A percentile compares a stretch with the other conserved stretches of the same genome.
phyloP scores from a whole-genome alignment of 2,888 invertebrate species.

The Agrypnus murinus region DNA sequence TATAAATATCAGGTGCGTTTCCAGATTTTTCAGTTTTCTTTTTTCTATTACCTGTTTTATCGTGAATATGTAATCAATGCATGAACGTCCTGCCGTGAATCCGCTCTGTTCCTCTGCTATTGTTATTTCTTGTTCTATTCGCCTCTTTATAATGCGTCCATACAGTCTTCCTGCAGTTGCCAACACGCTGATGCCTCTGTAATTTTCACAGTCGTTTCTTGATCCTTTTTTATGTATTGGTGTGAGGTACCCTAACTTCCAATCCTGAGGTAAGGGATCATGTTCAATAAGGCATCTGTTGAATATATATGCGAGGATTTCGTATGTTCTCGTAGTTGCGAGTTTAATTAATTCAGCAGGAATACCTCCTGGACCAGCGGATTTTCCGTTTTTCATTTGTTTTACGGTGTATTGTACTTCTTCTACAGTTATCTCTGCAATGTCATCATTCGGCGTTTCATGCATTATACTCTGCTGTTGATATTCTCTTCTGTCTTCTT shows the following conservation, averaged over 20 bases:
- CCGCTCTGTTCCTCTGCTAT: conserved; percentile 1
- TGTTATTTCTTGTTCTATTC: conserved; percentile 16
- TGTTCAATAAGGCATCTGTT: conserved; percentile 9
- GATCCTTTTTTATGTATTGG: conserved; percentile 26
- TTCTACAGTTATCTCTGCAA: not conserved
- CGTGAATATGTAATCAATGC: too few relatives aligned
- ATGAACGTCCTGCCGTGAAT: conserved; percentile 10
- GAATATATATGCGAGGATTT: conserved; percentile 14
- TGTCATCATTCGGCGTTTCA: not conserved
- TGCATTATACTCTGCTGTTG: not conserved
- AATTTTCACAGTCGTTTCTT: conserved; percentile 20
- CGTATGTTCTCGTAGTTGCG: conserved; percentile 3
- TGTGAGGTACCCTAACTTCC: conserved; percentile 8
- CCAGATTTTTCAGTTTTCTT: not conserved
- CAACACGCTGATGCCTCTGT: conserved; percentile 21
- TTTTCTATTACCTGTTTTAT: too few relatives aligned
- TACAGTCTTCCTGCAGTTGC: conserved; percentile 12
- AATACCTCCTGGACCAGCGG: conserved; percentile 21
- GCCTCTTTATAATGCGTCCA: conserved; percentile 8
- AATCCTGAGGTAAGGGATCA: conserved; percentile 13
- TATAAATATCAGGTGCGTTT: not conserved
- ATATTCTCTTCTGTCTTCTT: not conserved
- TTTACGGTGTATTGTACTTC: conserved; percentile 16
- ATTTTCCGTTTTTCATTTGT: too few relatives aligned
- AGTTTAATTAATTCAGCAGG: conserved; percentile 15